These are phyloP conservation scores for Egretta garzetta DNA, from an alignment of 2,113 vertebrate species.

Conservation along the genomic window DNA sequence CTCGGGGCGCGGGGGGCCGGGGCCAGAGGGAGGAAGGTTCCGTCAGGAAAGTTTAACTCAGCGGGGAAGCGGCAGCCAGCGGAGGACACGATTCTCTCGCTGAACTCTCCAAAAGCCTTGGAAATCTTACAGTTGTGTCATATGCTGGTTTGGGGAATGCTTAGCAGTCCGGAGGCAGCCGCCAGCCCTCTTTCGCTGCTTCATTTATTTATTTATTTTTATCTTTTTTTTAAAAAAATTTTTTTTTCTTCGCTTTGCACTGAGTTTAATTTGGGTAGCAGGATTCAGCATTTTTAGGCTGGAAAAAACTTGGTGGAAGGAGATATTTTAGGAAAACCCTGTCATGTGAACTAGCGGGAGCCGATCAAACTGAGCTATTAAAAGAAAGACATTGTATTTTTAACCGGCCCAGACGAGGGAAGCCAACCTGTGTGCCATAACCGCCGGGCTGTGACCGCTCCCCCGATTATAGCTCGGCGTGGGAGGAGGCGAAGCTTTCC, in stretches of 20 bases:
- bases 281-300: constrained; percentile 77
- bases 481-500: constrained; percentile 71
- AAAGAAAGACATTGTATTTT: constrained; percentile 78
- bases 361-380: constrained; percentile 71
- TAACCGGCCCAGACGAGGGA: constrained; percentile 63
- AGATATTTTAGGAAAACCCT: constrained; percentile 78
- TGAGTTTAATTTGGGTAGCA: constrained; percentile 71
- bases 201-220: constrained; percentile 18
- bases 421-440: constrained; percentile 66
- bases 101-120: constrained; percentile 74
- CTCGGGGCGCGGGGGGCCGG: constrained; percentile 20
- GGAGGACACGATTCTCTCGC: constrained; percentile 59
- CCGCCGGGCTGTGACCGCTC: constrained; percentile 61
- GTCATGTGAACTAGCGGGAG: constrained; percentile 72
- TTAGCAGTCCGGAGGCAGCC: constrained; percentile 62
- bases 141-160: constrained; percentile 76
- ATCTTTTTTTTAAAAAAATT: background rate
- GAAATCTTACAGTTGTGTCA: constrained; percentile 76
- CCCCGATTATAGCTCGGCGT: constrained; percentile 45
- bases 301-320: constrained; percentile 74
- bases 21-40: constrained; percentile 62
- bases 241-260: constrained; percentile 3
- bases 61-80: constrained; percentile 67
- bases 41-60: constrained; percentile 77
- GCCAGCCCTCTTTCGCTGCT: constrained; percentile 44